Base-by-base conservation (phyloP, 2,797 vertebrate species). In the Etheostoma nigrum region DNA sequence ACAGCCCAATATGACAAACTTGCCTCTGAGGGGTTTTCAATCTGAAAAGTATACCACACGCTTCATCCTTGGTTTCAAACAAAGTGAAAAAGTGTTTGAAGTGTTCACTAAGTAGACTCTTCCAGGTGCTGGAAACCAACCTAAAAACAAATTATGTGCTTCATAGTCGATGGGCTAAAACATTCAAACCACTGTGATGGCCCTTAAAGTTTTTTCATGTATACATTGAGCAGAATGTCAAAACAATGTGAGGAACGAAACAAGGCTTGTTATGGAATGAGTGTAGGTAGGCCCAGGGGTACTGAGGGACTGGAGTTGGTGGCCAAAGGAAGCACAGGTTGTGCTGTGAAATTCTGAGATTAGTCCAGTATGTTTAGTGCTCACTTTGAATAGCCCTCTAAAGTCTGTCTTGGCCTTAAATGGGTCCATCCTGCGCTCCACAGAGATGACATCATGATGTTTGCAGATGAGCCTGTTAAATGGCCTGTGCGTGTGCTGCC, bases 381-480 rank as follows among this genome's bases (percentile, higher is more conserved):
- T 88, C 62, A 25, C 79, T 85, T 79, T 73, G 76, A 88, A 76
- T 67, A 83, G 52, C 66, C 59, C 61, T 87, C 48, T 70, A 63
- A 79, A 64, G 66, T 84, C 69, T 30, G n/a, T 81, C 67, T 74
- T 87, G 72, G 70, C 63, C 84, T 83, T 86, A 91, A 91, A 88
- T 79, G 82, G 86, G 88, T 91, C 88, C 88, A 82, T 92, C 88
- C 88, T 86, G 77, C 79, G 52, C 84, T 85, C 88, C 83, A 71
- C 79, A 76, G 54, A 60, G 73, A 88, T 93, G 91, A 93, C 91
- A 91, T 93, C 93, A 93, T 90, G 81, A 83, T 89, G 86, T 92
- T 89, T 86, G 79, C 89, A 92, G 86, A 93, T 87, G 89, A 91
- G 90, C 86, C 81, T 71, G 81, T 93, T 88, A 90, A 92, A 91